Base-by-base conservation (phyloP, 2,888 invertebrate genomes). In the Philonicus albiceps region DNA sequence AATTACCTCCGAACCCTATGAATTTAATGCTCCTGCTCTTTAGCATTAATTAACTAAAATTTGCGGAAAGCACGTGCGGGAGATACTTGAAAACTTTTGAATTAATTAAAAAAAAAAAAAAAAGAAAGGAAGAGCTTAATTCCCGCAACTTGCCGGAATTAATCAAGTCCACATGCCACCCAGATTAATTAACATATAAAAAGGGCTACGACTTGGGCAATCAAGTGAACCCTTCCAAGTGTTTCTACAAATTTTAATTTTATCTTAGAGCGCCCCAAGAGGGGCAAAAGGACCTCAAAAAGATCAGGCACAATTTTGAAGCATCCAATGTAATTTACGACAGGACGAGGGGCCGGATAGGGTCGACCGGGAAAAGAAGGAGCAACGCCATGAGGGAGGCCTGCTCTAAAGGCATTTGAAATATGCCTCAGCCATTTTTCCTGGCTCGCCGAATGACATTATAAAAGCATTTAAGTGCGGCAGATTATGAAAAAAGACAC, bases 131-230 rank as follows among this genome's bases (percentile, higher is more conserved):
- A 43, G 40, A 49, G 64, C 27, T 64, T 64, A 64, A 64, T 64
- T 4, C 27, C 22, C 22, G 22, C 3, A 64, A 64, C 22, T 64
- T 64, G 2, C 11, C 49, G 5, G 16, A 78, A 49, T 78, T 49
- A 78, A 78, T 78, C 43, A 78, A 78, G 49, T 49, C 78, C 30
- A 49, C 27, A 78, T 78, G 43, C 49, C 49, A 27, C 49, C 49
- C 49, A 27, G 78, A 78, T 49, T 78, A 78, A 78, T 78, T 78
- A 78, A 78, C 78, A 49, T 78, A 78, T 22, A 78, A 78, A 78
- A 78, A 78, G 27, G 76, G 30, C 49, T 78, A 16, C 6, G 22
- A 49, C 49, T 78, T 78, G 27, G 27, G 27, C 27, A 49, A 78
- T 78, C 78, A 43, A 78, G 27, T 78, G 78, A 49, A 78, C 78